Conservation (phyloP, 2,113 vertebrate genomes). For the Cairina moschata region DNA sequence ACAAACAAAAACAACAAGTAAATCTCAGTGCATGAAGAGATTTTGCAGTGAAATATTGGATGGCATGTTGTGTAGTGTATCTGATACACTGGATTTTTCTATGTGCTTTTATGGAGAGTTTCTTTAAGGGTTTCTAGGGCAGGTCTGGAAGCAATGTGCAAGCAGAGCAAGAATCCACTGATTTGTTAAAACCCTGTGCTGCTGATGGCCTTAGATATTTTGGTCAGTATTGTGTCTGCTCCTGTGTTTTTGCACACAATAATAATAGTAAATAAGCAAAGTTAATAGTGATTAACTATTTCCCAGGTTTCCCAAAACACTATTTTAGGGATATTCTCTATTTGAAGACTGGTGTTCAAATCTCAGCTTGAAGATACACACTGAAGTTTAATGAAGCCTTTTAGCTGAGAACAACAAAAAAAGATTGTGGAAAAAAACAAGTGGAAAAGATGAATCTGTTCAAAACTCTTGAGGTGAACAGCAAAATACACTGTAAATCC, state of each 20-base stretch:
- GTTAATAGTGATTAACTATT: neutral
- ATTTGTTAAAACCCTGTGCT: neutral
- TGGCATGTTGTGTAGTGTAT: no score
- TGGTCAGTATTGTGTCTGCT: neutral
- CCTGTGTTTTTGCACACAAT: neutral
- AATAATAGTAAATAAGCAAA: neutral
- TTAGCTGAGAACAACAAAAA: neutral
- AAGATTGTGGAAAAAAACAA: neutral
- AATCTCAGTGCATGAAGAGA: neutral
- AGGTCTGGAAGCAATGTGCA: neutral
- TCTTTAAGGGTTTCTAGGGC: neutral
- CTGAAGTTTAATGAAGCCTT: neutral
- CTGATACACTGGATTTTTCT: neutral
- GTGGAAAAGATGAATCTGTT: fast-evolving
- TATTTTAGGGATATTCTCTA: neutral
- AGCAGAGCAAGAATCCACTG: neutral
- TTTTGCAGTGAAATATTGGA: neutral
- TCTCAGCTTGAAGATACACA: neutral
- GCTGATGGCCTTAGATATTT: neutral
- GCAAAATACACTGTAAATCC: neutral
- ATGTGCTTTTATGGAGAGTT: neutral
- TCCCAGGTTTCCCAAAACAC: neutral
- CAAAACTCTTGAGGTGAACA: neutral
- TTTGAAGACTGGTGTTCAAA: neutral
- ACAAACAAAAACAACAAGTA: neutral